Conservation (phyloP, 2,113 vertebrate genomes). For the Cephalopterus ornatus region DNA sequence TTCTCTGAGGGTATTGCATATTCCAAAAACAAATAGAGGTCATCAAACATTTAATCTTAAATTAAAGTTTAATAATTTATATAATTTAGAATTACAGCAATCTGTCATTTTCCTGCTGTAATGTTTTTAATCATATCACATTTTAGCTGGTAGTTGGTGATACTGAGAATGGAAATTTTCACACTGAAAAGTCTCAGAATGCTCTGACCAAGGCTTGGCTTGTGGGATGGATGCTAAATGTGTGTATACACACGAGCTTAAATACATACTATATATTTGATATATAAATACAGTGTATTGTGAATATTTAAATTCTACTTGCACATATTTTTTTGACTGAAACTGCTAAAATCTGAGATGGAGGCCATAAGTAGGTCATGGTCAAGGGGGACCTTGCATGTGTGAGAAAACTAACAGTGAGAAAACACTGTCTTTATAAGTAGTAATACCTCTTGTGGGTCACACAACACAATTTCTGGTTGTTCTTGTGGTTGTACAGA, state of each 20-base stretch:
- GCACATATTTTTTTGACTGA: neutral
- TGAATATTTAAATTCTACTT: neutral
- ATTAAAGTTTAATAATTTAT: neutral
- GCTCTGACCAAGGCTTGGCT: neutral
- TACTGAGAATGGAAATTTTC: neutral
- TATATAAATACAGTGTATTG: neutral
- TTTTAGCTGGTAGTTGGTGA: neutral
- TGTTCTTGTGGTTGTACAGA: neutral
- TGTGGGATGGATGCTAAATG: neutral
- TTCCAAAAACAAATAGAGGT: slow-evolving; percentile 30
- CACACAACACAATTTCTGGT: neutral
- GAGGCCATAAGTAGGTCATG: too few relatives aligned
- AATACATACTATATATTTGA: neutral
- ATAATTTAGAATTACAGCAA: neutral
- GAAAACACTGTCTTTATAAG: neutral
- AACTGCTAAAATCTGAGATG: neutral
- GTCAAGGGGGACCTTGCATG: neutral
- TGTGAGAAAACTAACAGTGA: neutral
- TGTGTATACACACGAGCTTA: neutral
- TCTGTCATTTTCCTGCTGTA: neutral
- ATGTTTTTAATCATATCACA: neutral
- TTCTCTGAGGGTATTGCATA: neutral
- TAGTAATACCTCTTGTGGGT: neutral
- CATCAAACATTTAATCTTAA: neutral
- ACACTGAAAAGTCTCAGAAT: neutral